Percentiles rank a stretch among this genome's conserved stretches.
phyloP scores from a whole-genome alignment of 2,888 invertebrate genomes.

The Stictocephala bisonia region DNA sequence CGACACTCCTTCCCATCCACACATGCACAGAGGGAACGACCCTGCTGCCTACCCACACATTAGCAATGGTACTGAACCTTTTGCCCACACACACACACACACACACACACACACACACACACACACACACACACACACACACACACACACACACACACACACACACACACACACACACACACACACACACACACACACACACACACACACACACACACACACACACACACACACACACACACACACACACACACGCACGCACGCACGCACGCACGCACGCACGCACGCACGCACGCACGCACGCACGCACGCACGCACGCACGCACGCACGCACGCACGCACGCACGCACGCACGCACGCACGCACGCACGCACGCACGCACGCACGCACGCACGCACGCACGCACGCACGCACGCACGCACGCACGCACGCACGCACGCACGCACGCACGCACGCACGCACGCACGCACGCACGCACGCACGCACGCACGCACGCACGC shows the following conservation, averaged over 20 bases:
- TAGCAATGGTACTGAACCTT: no score
- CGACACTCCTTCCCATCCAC: no score
- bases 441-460: not conserved
- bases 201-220: slow-evolving; percentile 16
- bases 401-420: slow-evolving; percentile 12
- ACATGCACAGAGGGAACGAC: no score
- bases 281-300: slow-evolving; percentile 19
- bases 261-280: slow-evolving; percentile 6
- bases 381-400: slow-evolving; percentile 9
- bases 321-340: slow-evolving; percentile 2
- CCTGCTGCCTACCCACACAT: no score
- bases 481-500: not conserved
- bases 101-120: slow-evolving; percentile 12
- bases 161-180: slow-evolving; percentile 19
- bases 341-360: slow-evolving; percentile 12
- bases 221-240: slow-evolving; percentile 2
- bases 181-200: slow-evolving; percentile 19
- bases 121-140: slow-evolving; percentile 19
- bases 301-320: slow-evolving; percentile 12
- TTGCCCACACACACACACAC: no score
- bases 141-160: slow-evolving; percentile 19
- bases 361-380: slow-evolving; percentile 19
- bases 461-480: not conserved
- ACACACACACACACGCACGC: slow-evolving; percentile 2
- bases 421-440: not conserved